Evolutionary conservation across 2,113 vertebrate species (phyloP).

Genomic region (Eclectus roratus): DNA sequence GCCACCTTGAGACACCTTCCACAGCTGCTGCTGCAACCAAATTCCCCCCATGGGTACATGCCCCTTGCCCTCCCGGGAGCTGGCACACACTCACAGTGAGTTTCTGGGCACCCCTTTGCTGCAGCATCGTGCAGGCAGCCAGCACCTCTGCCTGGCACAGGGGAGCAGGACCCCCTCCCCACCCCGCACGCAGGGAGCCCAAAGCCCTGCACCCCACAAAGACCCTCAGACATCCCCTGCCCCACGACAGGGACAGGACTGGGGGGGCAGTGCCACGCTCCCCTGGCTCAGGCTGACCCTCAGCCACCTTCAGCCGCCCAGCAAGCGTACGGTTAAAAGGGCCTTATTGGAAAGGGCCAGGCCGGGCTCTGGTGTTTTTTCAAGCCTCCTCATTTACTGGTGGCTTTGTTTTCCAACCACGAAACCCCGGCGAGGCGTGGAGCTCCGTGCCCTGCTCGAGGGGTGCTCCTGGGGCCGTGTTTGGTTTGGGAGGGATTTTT

Average conservation of each 20-base stretch:
- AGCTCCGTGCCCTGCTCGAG: conserved; percentile 6
- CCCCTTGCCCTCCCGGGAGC: neutral
- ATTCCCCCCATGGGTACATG: fast-evolving
- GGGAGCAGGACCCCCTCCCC: neutral
- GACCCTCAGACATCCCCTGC: neutral
- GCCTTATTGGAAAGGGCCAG: neutral
- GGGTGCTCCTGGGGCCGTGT: neutral
- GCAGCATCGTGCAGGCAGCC: neutral
- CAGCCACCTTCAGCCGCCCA: neutral
- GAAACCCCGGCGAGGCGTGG: neutral
- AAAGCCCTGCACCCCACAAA: neutral
- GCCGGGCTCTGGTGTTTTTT: conserved; percentile 16
- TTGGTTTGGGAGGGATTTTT: conserved; percentile 22
- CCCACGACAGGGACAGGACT: fast-evolving
- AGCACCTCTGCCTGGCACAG: neutral
- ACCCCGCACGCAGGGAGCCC: neutral
- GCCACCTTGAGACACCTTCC: neutral
- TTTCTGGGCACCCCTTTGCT: neutral
- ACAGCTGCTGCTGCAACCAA: neutral
- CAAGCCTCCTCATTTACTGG: conserved; percentile 24
- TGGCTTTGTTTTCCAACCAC: conserved; percentile 42
- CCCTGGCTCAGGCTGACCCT: neutral
- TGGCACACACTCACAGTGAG: neutral
- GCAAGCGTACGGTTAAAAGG: neutral
- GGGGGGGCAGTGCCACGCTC: fast-evolving